A percentile compares a stretch with the other conserved stretches of the same genome.
Evolutionary conservation across 2,113 vertebrate genomes (phyloP).

Genomic region (Rhagologus leucostigma): DNA sequence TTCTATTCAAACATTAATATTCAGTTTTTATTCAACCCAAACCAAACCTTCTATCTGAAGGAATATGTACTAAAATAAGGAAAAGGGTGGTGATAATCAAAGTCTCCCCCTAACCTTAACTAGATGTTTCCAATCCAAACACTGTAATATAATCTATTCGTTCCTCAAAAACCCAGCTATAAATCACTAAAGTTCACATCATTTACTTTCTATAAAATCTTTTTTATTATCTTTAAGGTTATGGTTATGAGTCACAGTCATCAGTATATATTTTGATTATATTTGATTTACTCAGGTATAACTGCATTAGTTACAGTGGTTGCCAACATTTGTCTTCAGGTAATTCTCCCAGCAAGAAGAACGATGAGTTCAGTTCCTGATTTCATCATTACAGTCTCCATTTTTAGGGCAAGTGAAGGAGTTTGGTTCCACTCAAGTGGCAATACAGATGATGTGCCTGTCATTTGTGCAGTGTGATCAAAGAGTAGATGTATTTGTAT

Average conservation of each 20-base stretch:
- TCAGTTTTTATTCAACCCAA: not conserved
- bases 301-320: constrained; percentile 76
- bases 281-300: constrained; percentile 76
- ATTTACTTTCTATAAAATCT: constrained; percentile 59
- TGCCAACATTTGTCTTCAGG: constrained; percentile 74
- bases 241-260: constrained; percentile 57
- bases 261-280: constrained; percentile 71
- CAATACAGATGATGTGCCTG: constrained; percentile 62
- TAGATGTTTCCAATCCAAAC: not conserved
- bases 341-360: constrained; percentile 68
- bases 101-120: not conserved
- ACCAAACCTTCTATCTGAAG: not conserved
- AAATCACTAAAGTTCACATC: constrained; percentile 56
- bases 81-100: not conserved
- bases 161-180: not conserved
- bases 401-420: constrained; percentile 72
- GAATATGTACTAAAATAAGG: not conserved
- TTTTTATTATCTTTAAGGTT: constrained; percentile 62
- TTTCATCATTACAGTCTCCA: constrained; percentile 70
- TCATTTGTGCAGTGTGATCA: constrained; percentile 54
- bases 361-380: constrained; percentile 62
- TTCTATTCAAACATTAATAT: not conserved
- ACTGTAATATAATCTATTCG: not conserved
- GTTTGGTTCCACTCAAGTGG: constrained; percentile 74
- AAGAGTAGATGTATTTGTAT: constrained; percentile 66